Evolutionary conservation across 2,888 invertebrate genomes (phyloP).

Genomic region (Ophion ellenae): DNA sequence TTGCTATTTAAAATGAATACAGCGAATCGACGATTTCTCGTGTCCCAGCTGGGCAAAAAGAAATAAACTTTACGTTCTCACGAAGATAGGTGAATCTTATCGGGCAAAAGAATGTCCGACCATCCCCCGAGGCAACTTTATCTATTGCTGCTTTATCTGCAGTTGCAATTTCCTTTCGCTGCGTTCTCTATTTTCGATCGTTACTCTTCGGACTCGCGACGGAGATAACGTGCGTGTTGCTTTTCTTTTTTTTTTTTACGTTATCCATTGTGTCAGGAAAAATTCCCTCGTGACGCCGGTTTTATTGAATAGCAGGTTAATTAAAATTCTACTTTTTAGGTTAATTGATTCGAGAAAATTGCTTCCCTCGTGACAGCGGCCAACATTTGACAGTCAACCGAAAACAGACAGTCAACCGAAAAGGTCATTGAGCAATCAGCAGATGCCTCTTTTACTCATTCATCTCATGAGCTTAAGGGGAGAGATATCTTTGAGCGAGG

Average conservation of each 20-base stretch:
- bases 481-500: too few species aligned
- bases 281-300: background rate
- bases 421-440: too few species aligned
- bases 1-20: too few species aligned
- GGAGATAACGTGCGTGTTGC: conserved; percentile 18
- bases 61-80: conserved; percentile 71
- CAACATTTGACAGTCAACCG: too few species aligned
- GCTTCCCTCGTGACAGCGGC: background rate
- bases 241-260: background rate
- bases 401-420: too few species aligned
- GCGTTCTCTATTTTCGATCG: conserved; percentile 23
- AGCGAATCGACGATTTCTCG: too few species aligned
- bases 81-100: conserved; percentile 79
- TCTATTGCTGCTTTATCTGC: conserved; percentile 40
- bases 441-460: too few species aligned
- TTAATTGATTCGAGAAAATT: background rate
- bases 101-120: conserved; percentile 80
- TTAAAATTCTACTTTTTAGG: background rate
- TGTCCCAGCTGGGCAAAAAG: too few species aligned
- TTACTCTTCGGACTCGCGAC: conserved; percentile 15
- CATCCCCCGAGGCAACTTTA: conserved; percentile 73
- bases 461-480: too few species aligned
- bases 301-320: background rate
- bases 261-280: background rate
- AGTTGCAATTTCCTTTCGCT: conserved; percentile 34